Evolutionary conservation across 2,797 vertebrate genomes (phyloP).

Genomic region (Pogonophryne albipinna): DNA sequence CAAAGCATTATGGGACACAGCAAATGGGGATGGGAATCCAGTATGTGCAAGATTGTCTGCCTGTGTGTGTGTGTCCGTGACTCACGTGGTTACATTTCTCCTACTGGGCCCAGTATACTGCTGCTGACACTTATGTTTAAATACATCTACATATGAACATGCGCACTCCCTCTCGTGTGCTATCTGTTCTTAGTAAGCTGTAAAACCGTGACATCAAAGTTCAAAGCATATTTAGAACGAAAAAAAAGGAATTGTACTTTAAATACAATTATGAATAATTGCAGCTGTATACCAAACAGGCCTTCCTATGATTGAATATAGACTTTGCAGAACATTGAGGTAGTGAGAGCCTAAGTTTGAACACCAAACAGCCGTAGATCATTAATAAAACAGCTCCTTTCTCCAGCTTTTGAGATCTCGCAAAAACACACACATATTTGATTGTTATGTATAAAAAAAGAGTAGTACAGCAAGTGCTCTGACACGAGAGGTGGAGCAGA

Average conservation of each 20-base stretch:
- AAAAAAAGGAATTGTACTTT: not conserved
- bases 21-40: conserved; percentile 35
- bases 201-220: not conserved
- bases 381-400: not conserved
- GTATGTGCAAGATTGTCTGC: conserved; percentile 24
- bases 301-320: not conserved
- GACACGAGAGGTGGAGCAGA: conserved; percentile 13
- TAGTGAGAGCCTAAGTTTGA: conserved; percentile 6
- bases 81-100: conserved; percentile 56
- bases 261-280: not conserved
- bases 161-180: not conserved
- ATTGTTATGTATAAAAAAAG: conserved; percentile 35
- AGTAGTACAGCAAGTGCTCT: conserved; percentile 28
- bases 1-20: conserved; percentile 71
- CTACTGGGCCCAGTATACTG: conserved; percentile 44
- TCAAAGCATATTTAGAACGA: not conserved
- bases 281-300: not conserved
- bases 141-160: conserved; percentile 14
- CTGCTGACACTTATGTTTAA: conserved; percentile 29
- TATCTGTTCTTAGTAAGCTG: not conserved
- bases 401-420: not conserved
- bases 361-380: not conserved
- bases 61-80: conserved; percentile 42
- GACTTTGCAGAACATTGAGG: not conserved
- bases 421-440: not conserved